Conservation (phyloP, 2,888 invertebrate species). For the Serripes groenlandicus region DNA sequence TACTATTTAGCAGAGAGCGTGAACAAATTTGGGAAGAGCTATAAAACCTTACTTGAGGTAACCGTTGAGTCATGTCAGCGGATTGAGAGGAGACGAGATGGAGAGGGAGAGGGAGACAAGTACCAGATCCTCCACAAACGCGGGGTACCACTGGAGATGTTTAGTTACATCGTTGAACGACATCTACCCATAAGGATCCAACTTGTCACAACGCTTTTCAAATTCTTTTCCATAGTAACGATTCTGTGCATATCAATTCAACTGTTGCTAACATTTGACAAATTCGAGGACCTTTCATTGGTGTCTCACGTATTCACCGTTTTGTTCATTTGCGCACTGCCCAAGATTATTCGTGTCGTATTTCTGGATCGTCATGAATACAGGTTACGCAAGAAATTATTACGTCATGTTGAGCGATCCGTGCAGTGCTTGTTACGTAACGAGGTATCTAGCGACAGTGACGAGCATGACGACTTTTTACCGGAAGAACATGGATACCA, state of each 20-base stretch:
- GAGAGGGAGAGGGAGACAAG: neutral
- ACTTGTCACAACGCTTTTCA: conserved; percentile 40
- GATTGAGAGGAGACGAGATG: neutral
- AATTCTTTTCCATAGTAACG: conserved; percentile 29
- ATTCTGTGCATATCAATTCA: conserved; percentile 46
- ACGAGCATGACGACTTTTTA: too few relatives aligned
- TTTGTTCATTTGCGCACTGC: conserved; percentile 53
- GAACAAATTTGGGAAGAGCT: conserved; percentile 29
- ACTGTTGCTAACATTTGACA: conserved; percentile 48
- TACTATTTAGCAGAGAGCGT: conserved; percentile 53
- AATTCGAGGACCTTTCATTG: conserved; percentile 50
- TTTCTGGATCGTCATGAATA: conserved; percentile 4
- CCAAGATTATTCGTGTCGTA: conserved; percentile 39
- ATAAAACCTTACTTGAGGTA: conserved; percentile 34
- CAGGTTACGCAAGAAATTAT: too few relatives aligned
- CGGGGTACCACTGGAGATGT: conserved; percentile 37
- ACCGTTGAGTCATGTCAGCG: conserved; percentile 40
- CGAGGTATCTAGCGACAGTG: too few relatives aligned
- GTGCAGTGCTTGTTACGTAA: too few relatives aligned
- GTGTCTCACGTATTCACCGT: conserved; percentile 58
- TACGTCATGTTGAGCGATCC: too few relatives aligned
- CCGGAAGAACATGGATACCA: too few relatives aligned
- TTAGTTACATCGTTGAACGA: conserved; percentile 30
- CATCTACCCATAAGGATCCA: conserved; percentile 45
- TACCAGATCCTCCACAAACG: conserved; percentile 12